Base-by-base conservation (phyloP, 2,797 vertebrate genomes). In the Sorex maritimensis region DNA sequence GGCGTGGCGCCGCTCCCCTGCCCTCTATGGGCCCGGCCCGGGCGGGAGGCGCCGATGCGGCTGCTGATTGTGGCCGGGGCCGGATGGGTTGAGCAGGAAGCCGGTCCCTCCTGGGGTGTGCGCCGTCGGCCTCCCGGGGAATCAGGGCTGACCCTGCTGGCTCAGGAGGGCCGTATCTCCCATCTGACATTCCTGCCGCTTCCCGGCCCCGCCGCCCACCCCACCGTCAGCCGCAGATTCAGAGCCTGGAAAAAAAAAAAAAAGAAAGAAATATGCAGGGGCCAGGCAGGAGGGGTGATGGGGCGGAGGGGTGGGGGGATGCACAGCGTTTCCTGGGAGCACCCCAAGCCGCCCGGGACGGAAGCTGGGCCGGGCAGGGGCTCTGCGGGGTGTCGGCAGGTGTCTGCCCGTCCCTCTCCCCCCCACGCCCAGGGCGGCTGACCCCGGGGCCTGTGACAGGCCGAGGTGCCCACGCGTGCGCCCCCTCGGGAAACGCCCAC, bases 101-200 rank as follows among this genome's bases (percentile, higher is more conserved):
- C 58, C 21, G 19, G 2, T 61, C 1, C 65, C 23, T 72, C 58
- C 28, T 3, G 38, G 38, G 7, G 21, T 65, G 5, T 24, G 6
- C 8, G 9, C 68, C 44, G 69, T 34, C 9, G 34, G 72, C 86
- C 81, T 73, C 8, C 28, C 11, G 1, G 30, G 8, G 3, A 71
- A 55, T 21, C 26, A 6, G 77, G 65, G 26, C 9, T 17, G 82
- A 91, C 72, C 61, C 63, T 49, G 52, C 49, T 74, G 74, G 58
- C 10, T 4, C 41, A 75, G 79, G 30, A 77, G 38, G 0, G 75
- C 78, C 95, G 92, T 49, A 91, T 75, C 72, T 92, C 44, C 65
- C 14, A 89, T 93, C 52, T 94, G 17, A 78, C 28, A 80, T 95
- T 81, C 49, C 34, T 34, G 80, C 73, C 11, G 8, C 19, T 34